Base-by-base conservation (phyloP, 2,888 invertebrate species). In the Caenorhabditis sp. region DNA sequence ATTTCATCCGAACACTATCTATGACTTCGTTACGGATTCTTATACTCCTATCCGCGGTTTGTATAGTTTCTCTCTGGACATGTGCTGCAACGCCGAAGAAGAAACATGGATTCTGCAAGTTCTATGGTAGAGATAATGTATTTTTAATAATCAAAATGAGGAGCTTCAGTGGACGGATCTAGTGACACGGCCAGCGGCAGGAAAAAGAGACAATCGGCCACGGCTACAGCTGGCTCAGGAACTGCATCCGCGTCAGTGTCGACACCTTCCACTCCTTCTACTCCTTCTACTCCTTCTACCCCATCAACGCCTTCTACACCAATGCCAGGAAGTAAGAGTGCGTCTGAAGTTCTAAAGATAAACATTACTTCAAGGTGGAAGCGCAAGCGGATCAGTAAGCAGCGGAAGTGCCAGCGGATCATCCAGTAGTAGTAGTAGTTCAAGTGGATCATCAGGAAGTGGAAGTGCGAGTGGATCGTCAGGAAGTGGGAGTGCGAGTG, bases 51-150 rank as follows among this genome's bases (percentile, higher is more conserved):
- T 10, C 64, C 0, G 56, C 8, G n/a, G 4, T 49, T 31, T 64
- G 38, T 35, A 31, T 56, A 2, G 22, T 44, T 2, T 10, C 41
- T 19, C n/a, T 61, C 24, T 24, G 28, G 41, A 54, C 77, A 28
- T 69, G 77, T 31, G 77, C 31, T 16, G 41, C 76, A 12, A 61
- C 22, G 49, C 54, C 63, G 16, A 10, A 56, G 7, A 66, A 58
- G n/a, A 64, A 61, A 19, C 74, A 56, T 24, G 75, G 75, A 12
- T 31, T 22, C 6, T 75, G 75, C 58, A 75, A 75, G 16, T 66
- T 66, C n/a, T 75, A 75, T 22, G 75, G 73, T 73, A n/a, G 31
- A 56, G 22, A 26, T n/a, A 31, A 19, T 6, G 16, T 14, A 24
- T 12, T 31, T 7, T 47, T 7, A n/a, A n/a, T 31, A 4, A 31